A percentile compares a stretch with the other conserved stretches of the same genome.
Conservation (phyloP, 2,888 invertebrate genomes). For the Oscheius sp. region DNA sequence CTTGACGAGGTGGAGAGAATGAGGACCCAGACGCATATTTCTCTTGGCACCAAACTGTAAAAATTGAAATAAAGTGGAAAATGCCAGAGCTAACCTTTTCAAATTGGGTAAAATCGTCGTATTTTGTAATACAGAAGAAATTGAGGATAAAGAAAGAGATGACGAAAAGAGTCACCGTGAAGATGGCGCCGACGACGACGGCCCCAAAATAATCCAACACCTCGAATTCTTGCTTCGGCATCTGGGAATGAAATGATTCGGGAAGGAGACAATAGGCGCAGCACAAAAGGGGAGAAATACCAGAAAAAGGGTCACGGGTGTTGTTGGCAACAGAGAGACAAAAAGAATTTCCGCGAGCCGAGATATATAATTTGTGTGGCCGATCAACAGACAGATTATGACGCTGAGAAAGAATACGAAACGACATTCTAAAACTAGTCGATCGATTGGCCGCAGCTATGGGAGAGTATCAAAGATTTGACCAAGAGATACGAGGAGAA, state of each 20-base stretch:
- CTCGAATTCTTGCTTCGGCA: constrained; percentile 70
- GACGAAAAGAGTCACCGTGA: constrained; percentile 57
- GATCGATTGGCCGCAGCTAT: too few species aligned
- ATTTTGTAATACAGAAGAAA: constrained; percentile 70
- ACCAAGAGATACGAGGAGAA: too few species aligned
- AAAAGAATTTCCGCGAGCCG: neutral
- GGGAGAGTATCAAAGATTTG: too few species aligned
- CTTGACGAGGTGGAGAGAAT: constrained; percentile 56
- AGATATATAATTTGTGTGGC: too few species aligned
- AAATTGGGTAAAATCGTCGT: constrained; percentile 71
- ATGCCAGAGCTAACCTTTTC: constrained; percentile 59
- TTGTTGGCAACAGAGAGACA: neutral
- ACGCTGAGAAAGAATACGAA: too few species aligned
- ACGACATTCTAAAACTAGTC: too few species aligned
- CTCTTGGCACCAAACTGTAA: constrained; percentile 63
- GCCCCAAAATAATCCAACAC: constrained; percentile 66
- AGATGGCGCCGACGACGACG: constrained; percentile 65
- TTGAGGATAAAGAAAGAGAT: constrained; percentile 69
- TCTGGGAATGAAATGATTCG: constrained; percentile 34
- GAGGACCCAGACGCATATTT: constrained; percentile 68
- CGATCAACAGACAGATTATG: too few species aligned
- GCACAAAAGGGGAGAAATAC: neutral
- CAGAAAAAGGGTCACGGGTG: neutral
- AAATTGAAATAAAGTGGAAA: neutral
- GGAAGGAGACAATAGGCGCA: neutral